A percentile compares a stretch with the other conserved stretches of the same genome.
These are phyloP conservation scores for Nomada fabriciana DNA, from an alignment of 2,888 invertebrate species.

Conservation along the genomic window DNA sequence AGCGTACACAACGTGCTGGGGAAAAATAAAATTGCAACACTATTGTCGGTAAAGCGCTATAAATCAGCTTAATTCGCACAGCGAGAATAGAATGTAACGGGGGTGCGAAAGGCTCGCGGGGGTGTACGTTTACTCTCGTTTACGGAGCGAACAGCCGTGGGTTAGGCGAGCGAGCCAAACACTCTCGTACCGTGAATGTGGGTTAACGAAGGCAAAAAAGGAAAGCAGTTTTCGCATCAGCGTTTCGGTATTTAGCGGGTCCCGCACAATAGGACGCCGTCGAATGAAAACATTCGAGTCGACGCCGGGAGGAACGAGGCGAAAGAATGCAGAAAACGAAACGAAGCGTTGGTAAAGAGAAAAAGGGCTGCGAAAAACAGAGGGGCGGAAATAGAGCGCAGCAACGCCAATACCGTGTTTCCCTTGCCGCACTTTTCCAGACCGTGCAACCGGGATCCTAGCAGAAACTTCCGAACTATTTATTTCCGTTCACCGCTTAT, in stretches of 20 bases:
- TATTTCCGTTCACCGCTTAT: slow-evolving; percentile 47
- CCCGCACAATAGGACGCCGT: slow-evolving; percentile 69
- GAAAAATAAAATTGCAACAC: slow-evolving; percentile 41
- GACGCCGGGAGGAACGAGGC: slow-evolving; percentile 47
- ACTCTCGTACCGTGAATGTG: slow-evolving; percentile 71
- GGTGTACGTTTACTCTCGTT: background rate
- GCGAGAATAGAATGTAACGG: slow-evolving; percentile 54
- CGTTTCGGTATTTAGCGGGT: slow-evolving; percentile 74
- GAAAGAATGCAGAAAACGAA: slow-evolving; percentile 45
- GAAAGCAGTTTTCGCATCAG: slow-evolving; percentile 77
- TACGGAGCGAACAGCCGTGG: slow-evolving; percentile 6
- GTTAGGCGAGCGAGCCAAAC: slow-evolving; percentile 35
- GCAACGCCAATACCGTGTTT: slow-evolving; percentile 59
- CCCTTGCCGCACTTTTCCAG: slow-evolving; percentile 12
- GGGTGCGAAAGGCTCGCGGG: slow-evolving; percentile 8
- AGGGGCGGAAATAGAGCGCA: slow-evolving; percentile 58
- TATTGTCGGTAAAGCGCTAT: slow-evolving; percentile 68
- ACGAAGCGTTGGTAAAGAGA: slow-evolving; percentile 48
- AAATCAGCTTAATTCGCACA: slow-evolving; percentile 72
- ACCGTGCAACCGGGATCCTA: slow-evolving; percentile 36
- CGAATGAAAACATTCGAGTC: slow-evolving; percentile 74
- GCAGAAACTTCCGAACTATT: slow-evolving; percentile 46
- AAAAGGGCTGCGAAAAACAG: slow-evolving; percentile 58
- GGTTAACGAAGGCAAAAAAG: slow-evolving; percentile 79
- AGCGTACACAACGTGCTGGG: background rate